Base-by-base conservation (phyloP, 2,888 invertebrate species). In the Myopa testacea region DNA sequence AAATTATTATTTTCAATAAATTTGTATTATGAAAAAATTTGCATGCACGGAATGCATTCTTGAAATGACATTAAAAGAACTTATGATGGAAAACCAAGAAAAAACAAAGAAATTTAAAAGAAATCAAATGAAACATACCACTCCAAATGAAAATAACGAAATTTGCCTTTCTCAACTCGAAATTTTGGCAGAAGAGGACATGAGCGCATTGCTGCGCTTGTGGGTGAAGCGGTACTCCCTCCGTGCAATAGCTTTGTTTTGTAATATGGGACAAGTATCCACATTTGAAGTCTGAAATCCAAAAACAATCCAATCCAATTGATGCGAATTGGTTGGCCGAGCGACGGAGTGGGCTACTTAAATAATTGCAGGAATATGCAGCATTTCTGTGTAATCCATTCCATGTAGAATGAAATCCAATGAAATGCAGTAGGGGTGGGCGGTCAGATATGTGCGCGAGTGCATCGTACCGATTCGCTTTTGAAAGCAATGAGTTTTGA, bases 81-180 rank as follows among this genome's bases (percentile, higher is more conserved):
- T 55, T 55, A 10, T 45, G 45, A 3, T 45, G 3, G 45, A 10
- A 45, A 45, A 45, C 10, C 45, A 45, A 45, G 6, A 8, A 55
- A 55, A 55, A 55, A 55, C 55, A n/a, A 55, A 26, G 19, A 75
- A 68, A 50, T 50, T 45, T 69, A 40, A 52, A 40, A 69, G 26
- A 69, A 75, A 69, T 16, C 60, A 75, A 75, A 75, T 60, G 26
- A 75, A 69, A 75, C 75, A 75, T 75, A 75, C 75, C 75, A 58
- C 75, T 70, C 70, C 70, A 12, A 69, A 34, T 34, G 26, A 52
- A 75, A 75, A 60, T 58, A 16, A 69, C 60, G 60, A 69, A 40
- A 65, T 7, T 34, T 26, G 19, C 19, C 16, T 40, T 19, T n/a
- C n/a, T 60, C 3, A 38, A 71, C 37, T 12, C 34, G 60, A 60